These are phyloP conservation scores for Sesia bembeciformis DNA, from an alignment of 2,888 invertebrate genomes.

Conservation along the genomic window DNA sequence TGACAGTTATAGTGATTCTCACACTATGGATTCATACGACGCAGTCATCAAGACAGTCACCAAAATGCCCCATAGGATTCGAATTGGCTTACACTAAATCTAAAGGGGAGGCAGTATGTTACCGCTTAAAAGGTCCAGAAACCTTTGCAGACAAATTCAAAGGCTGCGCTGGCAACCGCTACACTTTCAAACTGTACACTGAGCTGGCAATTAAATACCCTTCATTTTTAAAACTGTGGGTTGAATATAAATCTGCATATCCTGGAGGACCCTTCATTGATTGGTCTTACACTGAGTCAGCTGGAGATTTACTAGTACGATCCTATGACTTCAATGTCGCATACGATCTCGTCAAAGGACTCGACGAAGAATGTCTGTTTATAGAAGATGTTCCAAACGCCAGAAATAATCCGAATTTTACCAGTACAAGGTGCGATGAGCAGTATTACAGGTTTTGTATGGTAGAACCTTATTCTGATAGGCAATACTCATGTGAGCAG, in stretches of 20 bases:
- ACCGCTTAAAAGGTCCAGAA: constrained; percentile 54
- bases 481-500: constrained; percentile 21
- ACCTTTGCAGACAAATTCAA: constrained; percentile 40
- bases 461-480: constrained; percentile 36
- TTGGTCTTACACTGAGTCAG: constrained; percentile 41
- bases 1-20: too few relatives aligned
- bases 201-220: constrained; percentile 32
- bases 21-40: too few relatives aligned
- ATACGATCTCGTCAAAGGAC: constrained; percentile 20
- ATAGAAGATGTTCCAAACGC: constrained; percentile 34
- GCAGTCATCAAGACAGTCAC: too few relatives aligned
- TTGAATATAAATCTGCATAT: constrained; percentile 53
- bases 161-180: constrained; percentile 52
- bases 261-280: constrained; percentile 59
- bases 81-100: constrained; percentile 25
- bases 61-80: constrained; percentile 52
- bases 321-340: constrained; percentile 40
- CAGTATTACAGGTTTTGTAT: constrained; percentile 54
- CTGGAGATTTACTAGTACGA: constrained; percentile 28
- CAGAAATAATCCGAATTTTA: constrained; percentile 26
- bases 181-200: constrained; percentile 33
- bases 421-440: constrained; percentile 43
- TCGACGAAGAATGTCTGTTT: constrained; percentile 40
- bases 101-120: constrained; percentile 33
- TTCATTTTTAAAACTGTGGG: constrained; percentile 41